A percentile compares a stretch with the other conserved stretches of the same genome.
Conservation (phyloP, 2,888 invertebrate species). For the Abrostola tripartita region DNA sequence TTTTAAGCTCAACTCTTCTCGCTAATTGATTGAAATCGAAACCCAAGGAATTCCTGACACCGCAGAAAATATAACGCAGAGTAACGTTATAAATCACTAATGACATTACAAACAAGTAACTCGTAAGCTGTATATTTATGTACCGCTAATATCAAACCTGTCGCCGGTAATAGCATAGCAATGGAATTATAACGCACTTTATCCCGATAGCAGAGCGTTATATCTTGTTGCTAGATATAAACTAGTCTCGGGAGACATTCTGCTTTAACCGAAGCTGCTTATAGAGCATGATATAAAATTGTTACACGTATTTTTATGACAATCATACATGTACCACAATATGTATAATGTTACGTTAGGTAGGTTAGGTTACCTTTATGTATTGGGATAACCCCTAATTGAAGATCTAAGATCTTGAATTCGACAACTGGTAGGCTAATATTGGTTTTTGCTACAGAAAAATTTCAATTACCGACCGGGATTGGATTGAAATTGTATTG, state of each 20-base stretch:
- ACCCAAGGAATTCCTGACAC: too few species aligned
- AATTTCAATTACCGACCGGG: conserved; percentile 3
- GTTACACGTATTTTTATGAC: background rate
- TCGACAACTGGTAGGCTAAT: background rate
- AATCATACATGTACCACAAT: background rate
- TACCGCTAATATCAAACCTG: conserved; percentile 32
- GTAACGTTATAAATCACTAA: conserved; percentile 22
- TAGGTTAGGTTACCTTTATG: background rate
- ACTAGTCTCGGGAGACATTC: conserved; percentile 31
- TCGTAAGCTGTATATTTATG: conserved; percentile 17
- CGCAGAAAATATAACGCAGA: background rate
- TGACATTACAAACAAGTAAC: conserved; percentile 21
- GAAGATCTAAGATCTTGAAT: background rate
- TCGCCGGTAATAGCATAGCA: conserved; percentile 32
- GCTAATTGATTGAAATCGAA: too few species aligned
- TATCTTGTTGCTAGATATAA: conserved; percentile 40
- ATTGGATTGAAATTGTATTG: conserved; percentile 5
- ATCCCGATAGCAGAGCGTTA: conserved; percentile 27
- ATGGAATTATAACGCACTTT: conserved; percentile 49
- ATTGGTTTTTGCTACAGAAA: conserved; percentile 4
- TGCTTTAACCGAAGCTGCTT: conserved; percentile 21
- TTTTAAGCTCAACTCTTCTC: too few species aligned
- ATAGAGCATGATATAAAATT: background rate
- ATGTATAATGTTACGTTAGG: background rate
- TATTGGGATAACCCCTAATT: too few species aligned